These are phyloP conservation scores for Cebidichthys violaceus DNA, from an alignment of 2,113 vertebrate species.

Conservation along the genomic window DNA sequence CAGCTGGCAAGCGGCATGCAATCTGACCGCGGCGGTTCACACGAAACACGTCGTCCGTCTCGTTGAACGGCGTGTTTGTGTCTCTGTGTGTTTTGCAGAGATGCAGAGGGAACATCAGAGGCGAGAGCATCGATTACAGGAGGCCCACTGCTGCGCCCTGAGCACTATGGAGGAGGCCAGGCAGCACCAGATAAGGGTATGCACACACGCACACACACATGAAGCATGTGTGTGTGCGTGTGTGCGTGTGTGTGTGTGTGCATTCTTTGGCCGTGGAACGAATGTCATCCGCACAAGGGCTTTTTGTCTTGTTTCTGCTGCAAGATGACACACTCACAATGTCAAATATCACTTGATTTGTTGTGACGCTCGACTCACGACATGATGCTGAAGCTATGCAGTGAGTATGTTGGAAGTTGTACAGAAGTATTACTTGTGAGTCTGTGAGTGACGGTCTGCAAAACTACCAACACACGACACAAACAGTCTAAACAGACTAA, in stretches of 20 bases:
- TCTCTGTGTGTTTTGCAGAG: conserved; percentile 73
- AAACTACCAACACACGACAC: background rate
- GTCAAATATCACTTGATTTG: no score
- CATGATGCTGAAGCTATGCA: no score
- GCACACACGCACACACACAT: background rate
- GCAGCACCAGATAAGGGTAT: conserved; percentile 92
- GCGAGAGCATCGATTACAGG: conserved; percentile 92
- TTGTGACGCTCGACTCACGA: no score
- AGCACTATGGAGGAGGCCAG: conserved; percentile 95
- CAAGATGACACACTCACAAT: no score
- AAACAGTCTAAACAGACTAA: background rate
- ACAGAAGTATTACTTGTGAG: background rate
- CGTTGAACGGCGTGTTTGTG: background rate
- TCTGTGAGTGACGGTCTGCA: background rate
- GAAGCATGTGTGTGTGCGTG: no score
- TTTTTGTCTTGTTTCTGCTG: no score
- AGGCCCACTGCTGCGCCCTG: conserved; percentile 94
- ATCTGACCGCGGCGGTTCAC: background rate
- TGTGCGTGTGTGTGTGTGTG: no score
- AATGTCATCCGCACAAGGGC: no score
- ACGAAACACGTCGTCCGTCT: background rate
- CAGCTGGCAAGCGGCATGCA: background rate
- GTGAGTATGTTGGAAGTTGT: no score
- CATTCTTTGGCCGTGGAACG: no score
- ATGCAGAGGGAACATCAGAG: conserved; percentile 94